phyloP scores from a whole-genome alignment of 2,797 vertebrate species.

The Acrocephalus scirpaceus region DNA sequence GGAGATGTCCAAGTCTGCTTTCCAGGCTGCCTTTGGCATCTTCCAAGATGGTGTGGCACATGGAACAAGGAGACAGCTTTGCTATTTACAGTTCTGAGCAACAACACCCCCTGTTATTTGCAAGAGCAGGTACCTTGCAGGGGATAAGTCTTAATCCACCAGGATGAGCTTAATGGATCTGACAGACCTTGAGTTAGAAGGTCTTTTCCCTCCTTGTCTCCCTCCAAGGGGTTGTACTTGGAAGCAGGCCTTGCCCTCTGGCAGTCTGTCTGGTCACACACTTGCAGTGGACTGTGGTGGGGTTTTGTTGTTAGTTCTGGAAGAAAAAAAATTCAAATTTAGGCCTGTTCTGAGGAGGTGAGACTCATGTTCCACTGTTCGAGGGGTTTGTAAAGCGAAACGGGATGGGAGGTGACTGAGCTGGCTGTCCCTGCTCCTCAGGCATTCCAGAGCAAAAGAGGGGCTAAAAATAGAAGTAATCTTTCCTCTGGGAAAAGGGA shows the following conservation, averaged over 20 bases:
- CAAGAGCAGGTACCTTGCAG: not conserved
- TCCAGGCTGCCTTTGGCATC: not conserved
- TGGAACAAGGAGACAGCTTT: not conserved
- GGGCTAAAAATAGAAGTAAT: constrained; percentile 40
- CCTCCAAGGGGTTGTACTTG: not conserved
- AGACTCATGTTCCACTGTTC: fast-evolving
- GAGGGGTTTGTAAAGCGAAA: not conserved
- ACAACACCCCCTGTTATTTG: not conserved
- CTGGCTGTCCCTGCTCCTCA: not conserved
- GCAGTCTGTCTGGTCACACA: not conserved
- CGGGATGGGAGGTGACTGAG: not conserved
- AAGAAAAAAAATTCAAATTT: not conserved
- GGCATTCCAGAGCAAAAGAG: not conserved
- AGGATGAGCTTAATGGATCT: not conserved
- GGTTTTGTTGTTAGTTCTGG: not conserved
- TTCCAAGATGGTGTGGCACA: not conserved
- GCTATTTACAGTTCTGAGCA: not conserved
- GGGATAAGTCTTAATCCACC: not conserved
- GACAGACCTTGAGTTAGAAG: not conserved
- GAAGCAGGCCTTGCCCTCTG: not conserved
- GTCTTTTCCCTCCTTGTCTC: not conserved
- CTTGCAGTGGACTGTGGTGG: not conserved
- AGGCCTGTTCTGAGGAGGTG: not conserved
- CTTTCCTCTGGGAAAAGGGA: constrained; percentile 26
- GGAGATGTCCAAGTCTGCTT: not conserved